Evolutionary conservation across 2,113 vertebrate species (phyloP), one percentile per base, ranked within the genome.

Genomic region (Pantherophis guttatus): DNA sequence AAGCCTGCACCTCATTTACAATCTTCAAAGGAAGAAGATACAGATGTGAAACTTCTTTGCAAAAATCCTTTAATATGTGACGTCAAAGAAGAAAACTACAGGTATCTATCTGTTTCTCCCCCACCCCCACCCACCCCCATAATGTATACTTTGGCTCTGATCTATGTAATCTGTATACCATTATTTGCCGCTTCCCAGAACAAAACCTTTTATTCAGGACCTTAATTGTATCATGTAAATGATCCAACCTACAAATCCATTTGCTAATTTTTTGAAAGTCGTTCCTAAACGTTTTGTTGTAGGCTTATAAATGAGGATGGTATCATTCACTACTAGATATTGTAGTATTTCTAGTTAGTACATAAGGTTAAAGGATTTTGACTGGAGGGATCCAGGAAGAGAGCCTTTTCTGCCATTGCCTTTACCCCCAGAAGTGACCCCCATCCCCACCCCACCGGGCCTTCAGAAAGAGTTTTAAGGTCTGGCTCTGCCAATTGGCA

Each of bases 81-180:
- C 54, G 92, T 94, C 91, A 98, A 98, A 91, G 97, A 98, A 95
- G 98, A 97, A 93, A 96, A 95, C 44, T n/a, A 94, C 55, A 91
- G 97, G 97, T 97, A 95, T 91, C n/a, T 62, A 92, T 95, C 9
- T 55, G 88, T 94, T 95, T 50, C 39, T 44, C 39, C 11, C 15
- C 17, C 17, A 15, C 55, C 4, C 19, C 17, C 39, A 44, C 39
- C 17, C 17, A 1, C 91, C 44, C 2, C 44, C 93, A 23, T 91
- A 15, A 1, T 15, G 21, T 58, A 4, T 85, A 95, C 26, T 88
- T 9, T 92, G 50, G 88, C 0, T 0, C 5, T 85, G 19, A 89
- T 81, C 33, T 15, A 55, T 17, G 29, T 88, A 81, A 89, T 57
- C 53, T 10, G 44, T 8, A 39, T 55, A 26, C 8, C 9, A 75